Evolutionary conservation across 2,113 vertebrate species (phyloP).

Genomic region (Gymnogyps californianus): DNA sequence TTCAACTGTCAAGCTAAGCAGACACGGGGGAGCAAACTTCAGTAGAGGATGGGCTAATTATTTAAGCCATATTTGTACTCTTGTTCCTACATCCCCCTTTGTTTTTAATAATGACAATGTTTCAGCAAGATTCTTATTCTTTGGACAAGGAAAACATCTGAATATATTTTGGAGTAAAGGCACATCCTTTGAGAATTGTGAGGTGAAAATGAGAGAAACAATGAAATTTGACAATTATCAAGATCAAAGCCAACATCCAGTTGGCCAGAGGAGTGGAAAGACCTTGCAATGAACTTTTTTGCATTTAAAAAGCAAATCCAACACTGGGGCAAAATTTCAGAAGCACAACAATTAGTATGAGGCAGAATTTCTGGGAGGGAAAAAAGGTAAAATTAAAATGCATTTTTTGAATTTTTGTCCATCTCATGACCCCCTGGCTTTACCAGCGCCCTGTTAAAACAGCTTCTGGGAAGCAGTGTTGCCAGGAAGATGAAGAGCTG

Average conservation of each 20-base stretch:
- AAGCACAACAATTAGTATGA: not conserved
- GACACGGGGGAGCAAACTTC: not conserved
- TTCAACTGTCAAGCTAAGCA: not conserved
- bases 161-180: not conserved
- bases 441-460: not conserved
- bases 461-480: not conserved
- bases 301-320: not conserved
- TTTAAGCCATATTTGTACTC: not conserved
- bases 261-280: not conserved
- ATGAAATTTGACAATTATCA: not conserved
- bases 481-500: not conserved
- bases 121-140: not conserved
- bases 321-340: not conserved
- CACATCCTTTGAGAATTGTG: not conserved
- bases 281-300: not conserved
- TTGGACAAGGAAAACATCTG: not conserved
- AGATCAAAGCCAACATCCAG: not conserved
- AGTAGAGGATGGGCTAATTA: not conserved
- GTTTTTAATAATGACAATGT: not conserved
- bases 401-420: not conserved
- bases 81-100: not conserved
- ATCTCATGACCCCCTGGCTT: not conserved
- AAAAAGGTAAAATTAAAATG: not conserved
- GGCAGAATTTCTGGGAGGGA: not conserved
- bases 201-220: not conserved